phyloP scores from a whole-genome alignment of 1,140 invertebrate genomes.

The Drosophila kikkawai region DNA sequence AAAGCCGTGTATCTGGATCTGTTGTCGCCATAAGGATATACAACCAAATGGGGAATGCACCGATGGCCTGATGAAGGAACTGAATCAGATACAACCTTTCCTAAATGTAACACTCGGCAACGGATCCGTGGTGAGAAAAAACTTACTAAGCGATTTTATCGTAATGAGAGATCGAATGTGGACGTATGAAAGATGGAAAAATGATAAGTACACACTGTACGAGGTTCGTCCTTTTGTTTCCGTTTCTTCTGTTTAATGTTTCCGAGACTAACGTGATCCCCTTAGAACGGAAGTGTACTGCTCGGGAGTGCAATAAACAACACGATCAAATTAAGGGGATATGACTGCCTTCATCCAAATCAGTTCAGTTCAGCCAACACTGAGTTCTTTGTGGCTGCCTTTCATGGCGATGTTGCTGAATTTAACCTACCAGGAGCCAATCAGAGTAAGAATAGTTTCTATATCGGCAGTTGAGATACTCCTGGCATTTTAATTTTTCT shows the following conservation, averaged over 20 bases:
- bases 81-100: neutral
- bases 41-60: neutral
- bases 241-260: neutral
- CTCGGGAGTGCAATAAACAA: neutral
- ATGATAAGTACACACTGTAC: neutral
- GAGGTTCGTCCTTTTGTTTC: neutral
- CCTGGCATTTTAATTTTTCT: neutral
- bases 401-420: neutral
- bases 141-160: neutral
- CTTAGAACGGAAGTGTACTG: neutral
- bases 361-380: neutral
- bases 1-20: neutral
- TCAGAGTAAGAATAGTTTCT: neutral
- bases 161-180: neutral
- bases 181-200: neutral
- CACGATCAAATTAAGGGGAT: neutral
- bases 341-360: constrained; percentile 1
- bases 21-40: neutral
- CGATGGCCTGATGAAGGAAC: neutral
- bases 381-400: neutral
- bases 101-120: neutral
- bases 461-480: neutral
- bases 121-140: neutral
- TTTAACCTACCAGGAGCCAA: neutral
- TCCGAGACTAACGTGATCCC: neutral